Evolutionary conservation across 2,888 invertebrate genomes (phyloP), one percentile per base, ranked within the genome.

Genomic region (Parnassius apollo): DNA sequence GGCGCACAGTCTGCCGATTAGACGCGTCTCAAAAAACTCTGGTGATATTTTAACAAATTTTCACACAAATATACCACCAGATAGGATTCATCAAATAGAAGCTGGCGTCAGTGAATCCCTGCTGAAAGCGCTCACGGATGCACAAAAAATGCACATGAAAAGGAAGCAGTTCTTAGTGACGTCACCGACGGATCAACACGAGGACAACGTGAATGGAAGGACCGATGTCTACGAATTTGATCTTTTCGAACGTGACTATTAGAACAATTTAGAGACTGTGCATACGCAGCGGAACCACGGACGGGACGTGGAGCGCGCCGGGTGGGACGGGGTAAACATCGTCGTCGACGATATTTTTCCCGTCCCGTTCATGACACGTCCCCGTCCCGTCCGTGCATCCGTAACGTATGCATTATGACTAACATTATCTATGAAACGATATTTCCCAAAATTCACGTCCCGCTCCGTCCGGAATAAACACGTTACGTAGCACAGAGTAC

Each of bases 171-270:
- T 67, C 52, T 53, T 73, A 11, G 57, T 71, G 52, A 57, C 59
- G 7, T 46, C 60, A 22, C 68, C 69, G 35, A 66, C 67, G 53
- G 57, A 10, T 13, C 46, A 44, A 42, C 54, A 25, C 8, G 53
- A 55, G 2, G 52, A 57, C 44, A 55, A n/a, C 11, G 62, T 53
- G 18, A 68, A 68, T 55, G 22, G 25, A 12, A 42, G 18, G 9
- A 10, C 57, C 9, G 65, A 66, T 9, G 66, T 68, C n/a, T 69
- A 70, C 56, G 72, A 71, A 57, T 73, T 73, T 52, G 57, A 68
- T 42, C 64, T 73, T 50, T 66, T 70, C 35, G 63, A 51, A 13
- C 52, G 57, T 4, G 59, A 65, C n/a, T 56, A 63, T 35, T 55
- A 11, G 13, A 18, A 9, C 13, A 13, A n/a, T 18, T 18, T 18